Evolutionary conservation across 2,797 vertebrate species (phyloP).

Genomic region (Mormyrops attenuatus): DNA sequence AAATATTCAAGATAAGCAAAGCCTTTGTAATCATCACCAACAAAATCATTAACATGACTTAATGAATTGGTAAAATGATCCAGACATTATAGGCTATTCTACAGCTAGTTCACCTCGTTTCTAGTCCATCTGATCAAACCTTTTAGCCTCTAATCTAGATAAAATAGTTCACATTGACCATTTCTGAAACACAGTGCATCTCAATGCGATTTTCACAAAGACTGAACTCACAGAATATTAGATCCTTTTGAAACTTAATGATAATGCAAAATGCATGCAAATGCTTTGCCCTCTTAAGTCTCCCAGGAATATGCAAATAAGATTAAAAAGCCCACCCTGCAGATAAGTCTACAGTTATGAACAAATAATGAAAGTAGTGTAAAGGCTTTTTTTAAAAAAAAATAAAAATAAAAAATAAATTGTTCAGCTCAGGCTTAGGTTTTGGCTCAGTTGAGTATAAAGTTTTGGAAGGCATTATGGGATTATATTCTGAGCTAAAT

Average conservation of each 20-base stretch:
- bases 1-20: slow-evolving; percentile 4
- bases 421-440: background rate
- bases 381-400: background rate
- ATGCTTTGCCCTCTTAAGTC: background rate
- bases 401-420: background rate
- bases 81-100: background rate
- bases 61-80: slow-evolving; percentile 1
- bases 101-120: background rate
- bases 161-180: background rate
- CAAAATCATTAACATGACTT: background rate
- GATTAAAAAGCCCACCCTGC: background rate
- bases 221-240: background rate
- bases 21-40: slow-evolving; percentile 3
- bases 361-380: background rate
- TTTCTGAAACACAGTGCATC: slow-evolving; percentile 4
- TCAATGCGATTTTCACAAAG: slow-evolving; percentile 7
- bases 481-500: background rate
- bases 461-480: slow-evolving; percentile 2
- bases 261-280: slow-evolving; percentile 12
- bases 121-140: background rate
- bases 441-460: background rate
- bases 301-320: background rate
- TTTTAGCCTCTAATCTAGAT: background rate
- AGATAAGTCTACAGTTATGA: background rate
- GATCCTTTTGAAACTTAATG: background rate